phyloP scores from a whole-genome alignment of 2,113 vertebrate species.

The Oplegnathus fasciatus region DNA sequence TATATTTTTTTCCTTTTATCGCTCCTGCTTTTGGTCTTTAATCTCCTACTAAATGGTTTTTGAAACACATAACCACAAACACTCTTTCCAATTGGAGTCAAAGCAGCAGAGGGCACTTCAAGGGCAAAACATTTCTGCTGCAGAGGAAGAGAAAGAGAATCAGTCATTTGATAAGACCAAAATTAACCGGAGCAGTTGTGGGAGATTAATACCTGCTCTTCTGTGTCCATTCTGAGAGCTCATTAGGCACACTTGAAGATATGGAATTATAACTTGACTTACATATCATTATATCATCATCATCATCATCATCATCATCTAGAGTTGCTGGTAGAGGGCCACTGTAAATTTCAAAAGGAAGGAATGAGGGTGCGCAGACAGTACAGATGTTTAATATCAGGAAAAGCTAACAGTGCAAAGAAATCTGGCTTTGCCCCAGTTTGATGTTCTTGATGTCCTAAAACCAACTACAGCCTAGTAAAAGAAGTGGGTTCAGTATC shows the following conservation, averaged over 20 bases:
- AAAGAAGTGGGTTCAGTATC: background rate
- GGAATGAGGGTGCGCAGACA: background rate
- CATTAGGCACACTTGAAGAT: conserved; percentile 34
- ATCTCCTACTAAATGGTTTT: background rate
- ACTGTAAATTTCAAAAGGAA: conserved; percentile 15
- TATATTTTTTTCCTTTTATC: background rate
- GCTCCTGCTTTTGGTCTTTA: background rate
- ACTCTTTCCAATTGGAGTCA: background rate
- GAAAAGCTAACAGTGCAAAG: background rate
- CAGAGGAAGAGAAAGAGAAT: conserved; percentile 32
- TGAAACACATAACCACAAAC: conserved; percentile 14
- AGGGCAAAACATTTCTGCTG: conserved; percentile 15
- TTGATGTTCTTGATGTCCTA: conserved; percentile 24
- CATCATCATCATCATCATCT: too few relatives aligned
- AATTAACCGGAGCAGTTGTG: conserved; percentile 17
- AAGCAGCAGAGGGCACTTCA: conserved; percentile 1
- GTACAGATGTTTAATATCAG: background rate
- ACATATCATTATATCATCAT: background rate
- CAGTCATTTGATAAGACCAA: conserved; percentile 38
- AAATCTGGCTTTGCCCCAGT: conserved; percentile 35
- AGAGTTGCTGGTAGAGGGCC: background rate
- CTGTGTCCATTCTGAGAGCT: conserved; percentile 52
- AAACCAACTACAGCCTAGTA: background rate
- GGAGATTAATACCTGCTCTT: conserved; percentile 64
- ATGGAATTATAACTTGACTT: conserved; percentile 9